Evolutionary conservation across 1,140 invertebrate species (phyloP).

Genomic region (Apocrypta bakeri): DNA sequence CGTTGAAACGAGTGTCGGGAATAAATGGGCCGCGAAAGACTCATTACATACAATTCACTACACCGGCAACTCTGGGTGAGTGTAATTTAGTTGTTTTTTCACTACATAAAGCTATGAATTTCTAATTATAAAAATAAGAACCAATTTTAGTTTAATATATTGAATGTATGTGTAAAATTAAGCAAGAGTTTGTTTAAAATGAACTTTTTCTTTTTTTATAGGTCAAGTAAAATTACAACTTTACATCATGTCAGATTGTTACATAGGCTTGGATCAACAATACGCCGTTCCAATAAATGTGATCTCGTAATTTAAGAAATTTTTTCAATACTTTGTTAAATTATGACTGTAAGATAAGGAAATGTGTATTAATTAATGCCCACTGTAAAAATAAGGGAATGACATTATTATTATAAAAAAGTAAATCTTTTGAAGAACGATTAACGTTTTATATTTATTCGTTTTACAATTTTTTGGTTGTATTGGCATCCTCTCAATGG

Average conservation of each 20-base stretch:
- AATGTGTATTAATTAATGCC: background rate
- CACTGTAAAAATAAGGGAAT: slow-evolving; percentile 24
- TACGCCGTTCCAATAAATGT: slow-evolving; percentile 84
- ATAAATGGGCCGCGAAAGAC: slow-evolving; percentile 68
- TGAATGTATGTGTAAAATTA: too few species aligned
- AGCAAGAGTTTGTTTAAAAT: background rate
- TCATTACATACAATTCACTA: slow-evolving; percentile 79
- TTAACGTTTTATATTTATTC: slow-evolving; percentile 48
- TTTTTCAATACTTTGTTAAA: slow-evolving; percentile 8
- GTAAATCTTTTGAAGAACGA: slow-evolving; percentile 30
- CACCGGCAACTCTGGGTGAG: slow-evolving; percentile 77
- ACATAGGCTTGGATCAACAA: slow-evolving; percentile 96
- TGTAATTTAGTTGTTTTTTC: background rate
- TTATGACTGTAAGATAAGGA: slow-evolving; percentile 23
- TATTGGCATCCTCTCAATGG: slow-evolving; percentile 20
- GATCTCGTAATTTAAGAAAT: slow-evolving; percentile 50
- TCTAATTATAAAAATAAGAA: background rate
- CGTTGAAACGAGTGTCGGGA: slow-evolving; percentile 83
- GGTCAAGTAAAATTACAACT: slow-evolving; percentile 86
- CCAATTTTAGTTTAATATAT: too few species aligned
- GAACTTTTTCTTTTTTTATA: slow-evolving; percentile 63
- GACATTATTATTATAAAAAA: slow-evolving; percentile 33
- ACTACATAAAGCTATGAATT: background rate
- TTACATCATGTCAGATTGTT: slow-evolving; percentile 95
- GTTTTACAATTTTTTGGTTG: slow-evolving; percentile 33